Conservation (phyloP, 1,140 invertebrate species). For the Papilio machaon region DNA sequence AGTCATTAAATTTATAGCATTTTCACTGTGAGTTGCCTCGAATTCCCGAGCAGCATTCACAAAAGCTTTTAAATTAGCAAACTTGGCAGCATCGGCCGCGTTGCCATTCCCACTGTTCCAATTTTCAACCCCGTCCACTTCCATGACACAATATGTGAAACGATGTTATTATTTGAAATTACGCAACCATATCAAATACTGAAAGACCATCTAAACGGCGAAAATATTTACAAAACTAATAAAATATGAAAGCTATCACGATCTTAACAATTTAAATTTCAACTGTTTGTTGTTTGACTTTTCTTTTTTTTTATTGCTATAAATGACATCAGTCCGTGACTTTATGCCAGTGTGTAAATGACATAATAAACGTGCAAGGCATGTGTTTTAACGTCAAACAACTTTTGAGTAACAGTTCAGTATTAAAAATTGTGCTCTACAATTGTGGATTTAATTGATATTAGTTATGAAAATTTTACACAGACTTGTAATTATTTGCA, state of each 20-base stretch:
- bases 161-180: background rate
- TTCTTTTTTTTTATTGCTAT: background rate
- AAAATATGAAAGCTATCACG: conserved; percentile 29
- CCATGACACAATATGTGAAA: conserved; percentile 53
- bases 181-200: conserved; percentile 21
- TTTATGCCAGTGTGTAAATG: conserved; percentile 8
- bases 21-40: conserved; percentile 77
- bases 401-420: no score
- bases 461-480: no score
- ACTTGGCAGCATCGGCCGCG: conserved; percentile 67
- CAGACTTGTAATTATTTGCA: no score
- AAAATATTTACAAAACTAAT: conserved; percentile 38
- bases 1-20: conserved; percentile 75
- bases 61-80: conserved; percentile 75
- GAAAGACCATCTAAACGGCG: conserved; percentile 40
- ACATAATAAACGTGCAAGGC: no score
- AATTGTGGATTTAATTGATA: no score
- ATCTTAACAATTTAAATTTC: conserved; percentile 42
- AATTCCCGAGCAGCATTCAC: conserved; percentile 76
- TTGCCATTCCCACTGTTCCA: conserved; percentile 61
- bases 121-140: conserved; percentile 68
- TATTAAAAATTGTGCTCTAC: no score
- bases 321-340: background rate
- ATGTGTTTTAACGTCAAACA: no score
- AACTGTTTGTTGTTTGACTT: conserved; percentile 40